These are phyloP conservation scores for Sericinus montela DNA, from an alignment of 2,888 invertebrate genomes.

Conservation along the genomic window DNA sequence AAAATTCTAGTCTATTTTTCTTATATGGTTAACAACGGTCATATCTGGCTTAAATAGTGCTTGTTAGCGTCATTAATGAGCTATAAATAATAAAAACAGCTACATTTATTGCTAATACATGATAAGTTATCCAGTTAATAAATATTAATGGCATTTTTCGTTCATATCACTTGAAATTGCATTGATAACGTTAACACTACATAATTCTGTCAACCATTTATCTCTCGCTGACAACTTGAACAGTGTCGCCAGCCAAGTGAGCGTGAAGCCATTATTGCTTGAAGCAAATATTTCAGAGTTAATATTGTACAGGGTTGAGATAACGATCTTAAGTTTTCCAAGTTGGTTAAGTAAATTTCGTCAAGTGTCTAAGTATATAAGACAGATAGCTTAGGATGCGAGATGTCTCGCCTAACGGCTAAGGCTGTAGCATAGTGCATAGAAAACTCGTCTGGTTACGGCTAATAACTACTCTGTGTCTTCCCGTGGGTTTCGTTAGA, in stretches of 20 bases:
- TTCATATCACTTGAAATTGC: constrained; percentile 37
- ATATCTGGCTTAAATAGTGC: not conserved
- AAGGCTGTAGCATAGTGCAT: too few species aligned
- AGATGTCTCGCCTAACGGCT: too few species aligned
- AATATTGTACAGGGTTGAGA: constrained; percentile 11
- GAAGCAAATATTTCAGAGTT: constrained; percentile 28
- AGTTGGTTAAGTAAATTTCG: not conserved
- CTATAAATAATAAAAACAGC: too few species aligned
- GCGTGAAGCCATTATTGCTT: constrained; percentile 47
- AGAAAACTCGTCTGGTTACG: too few species aligned
- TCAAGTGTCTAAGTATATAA: not conserved
- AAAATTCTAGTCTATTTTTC: too few species aligned
- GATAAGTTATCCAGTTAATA: constrained; percentile 21
- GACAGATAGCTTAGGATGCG: too few species aligned
- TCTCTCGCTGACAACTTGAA: constrained; percentile 61
- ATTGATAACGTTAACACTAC: constrained; percentile 57
- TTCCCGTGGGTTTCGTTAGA: too few species aligned
- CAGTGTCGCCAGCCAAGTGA: constrained; percentile 53
- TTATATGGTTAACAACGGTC: too few species aligned
- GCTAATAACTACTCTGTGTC: too few species aligned
- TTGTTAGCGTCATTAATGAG: not conserved
- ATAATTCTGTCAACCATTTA: constrained; percentile 54
- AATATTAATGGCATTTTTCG: constrained; percentile 29
- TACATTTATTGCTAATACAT: too few species aligned
- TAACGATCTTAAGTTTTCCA: constrained; percentile 6